Evolutionary conservation across 2,797 vertebrate species (phyloP).

Genomic region (Xiphophorus birchmanni): DNA sequence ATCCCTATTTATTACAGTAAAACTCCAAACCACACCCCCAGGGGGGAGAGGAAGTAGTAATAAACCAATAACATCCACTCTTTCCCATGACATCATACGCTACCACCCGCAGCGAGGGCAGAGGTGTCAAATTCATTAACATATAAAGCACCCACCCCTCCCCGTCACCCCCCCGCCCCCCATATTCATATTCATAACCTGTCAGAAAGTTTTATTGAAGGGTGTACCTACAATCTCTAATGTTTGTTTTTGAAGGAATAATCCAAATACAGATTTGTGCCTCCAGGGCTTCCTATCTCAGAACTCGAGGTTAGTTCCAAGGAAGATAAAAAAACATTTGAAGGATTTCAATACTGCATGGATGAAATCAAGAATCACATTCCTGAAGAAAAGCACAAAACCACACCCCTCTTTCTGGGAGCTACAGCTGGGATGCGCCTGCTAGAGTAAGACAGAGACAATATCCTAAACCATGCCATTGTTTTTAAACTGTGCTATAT

Average conservation of each 20-base stretch:
- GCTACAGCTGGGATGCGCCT: constrained; percentile 98
- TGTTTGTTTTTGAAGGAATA: not conserved
- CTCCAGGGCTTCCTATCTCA: constrained; percentile 88
- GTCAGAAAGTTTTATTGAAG: too few relatives aligned
- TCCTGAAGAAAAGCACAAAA: constrained; percentile 81
- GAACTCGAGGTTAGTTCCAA: constrained; percentile 78
- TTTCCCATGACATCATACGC: too few relatives aligned
- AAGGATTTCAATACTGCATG: constrained; percentile 84
- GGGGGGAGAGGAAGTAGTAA: too few relatives aligned
- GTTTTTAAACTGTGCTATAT: not conserved
- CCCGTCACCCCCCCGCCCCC: too few relatives aligned
- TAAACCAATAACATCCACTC: too few relatives aligned
- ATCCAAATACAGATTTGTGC: constrained; percentile 5
- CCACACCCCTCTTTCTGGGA: constrained; percentile 87
- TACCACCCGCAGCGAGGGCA: too few relatives aligned
- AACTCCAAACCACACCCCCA: too few relatives aligned
- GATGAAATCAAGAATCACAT: constrained; percentile 72
- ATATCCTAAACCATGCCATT: not conserved
- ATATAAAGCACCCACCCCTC: too few relatives aligned
- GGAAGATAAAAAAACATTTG: constrained; percentile 68
- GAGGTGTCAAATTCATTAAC: too few relatives aligned
- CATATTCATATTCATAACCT: too few relatives aligned
- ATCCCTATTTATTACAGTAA: too few relatives aligned
- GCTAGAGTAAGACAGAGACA: constrained; percentile 82
- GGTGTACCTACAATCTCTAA: too few relatives aligned